Evolutionary conservation across 2,888 invertebrate genomes (phyloP), one percentile per base, ranked within the genome.

Genomic region (Sylvicola cinctus): DNA sequence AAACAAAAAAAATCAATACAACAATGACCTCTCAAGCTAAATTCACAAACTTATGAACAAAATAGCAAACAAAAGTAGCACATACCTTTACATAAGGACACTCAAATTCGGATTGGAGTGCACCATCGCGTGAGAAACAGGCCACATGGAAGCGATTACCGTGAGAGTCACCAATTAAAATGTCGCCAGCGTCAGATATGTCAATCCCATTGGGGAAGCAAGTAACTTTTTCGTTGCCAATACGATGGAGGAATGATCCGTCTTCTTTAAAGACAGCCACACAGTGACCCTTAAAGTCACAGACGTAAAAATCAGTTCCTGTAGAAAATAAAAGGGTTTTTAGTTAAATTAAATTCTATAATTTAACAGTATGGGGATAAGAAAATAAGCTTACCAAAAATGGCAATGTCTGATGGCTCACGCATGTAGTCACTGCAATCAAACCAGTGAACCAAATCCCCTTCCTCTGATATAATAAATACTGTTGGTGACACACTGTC

Each of bases 171-270:
- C 93, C 93, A 47, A 95, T 87, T 42, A 95, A 70, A 39, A 95
- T 85, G 59, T 95, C 93, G 29, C 93, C 93, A 33, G 87, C 88
- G 59, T 91, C 91, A 34, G 90, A 90, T 53, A 95, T 90, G 62
- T 93, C 93, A 51, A 95, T 93, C 43, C 95, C 95, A 57, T 93
- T 95, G 5, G 93, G 95, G 60, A 90, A 95, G 61, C 90, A 90
- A 48, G 93, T 95, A 46, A 93, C 74, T 55, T 78, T 87, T 61
- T 93, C 90, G 61, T 81, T 83, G 43, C 93, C 95, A 56, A 95
- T 93, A 45, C 88, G 78, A 44, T 91, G 78, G 49, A 88, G 62
- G 61, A 87, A 93, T 41, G 74, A 73, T 37, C 93, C 93, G 42
- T 84, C 81, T 54, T 90, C 88, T 53, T 79, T 84, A 57, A 91